Conservation (phyloP, 2,888 invertebrate genomes). For the Metacarcinus magister region DNA sequence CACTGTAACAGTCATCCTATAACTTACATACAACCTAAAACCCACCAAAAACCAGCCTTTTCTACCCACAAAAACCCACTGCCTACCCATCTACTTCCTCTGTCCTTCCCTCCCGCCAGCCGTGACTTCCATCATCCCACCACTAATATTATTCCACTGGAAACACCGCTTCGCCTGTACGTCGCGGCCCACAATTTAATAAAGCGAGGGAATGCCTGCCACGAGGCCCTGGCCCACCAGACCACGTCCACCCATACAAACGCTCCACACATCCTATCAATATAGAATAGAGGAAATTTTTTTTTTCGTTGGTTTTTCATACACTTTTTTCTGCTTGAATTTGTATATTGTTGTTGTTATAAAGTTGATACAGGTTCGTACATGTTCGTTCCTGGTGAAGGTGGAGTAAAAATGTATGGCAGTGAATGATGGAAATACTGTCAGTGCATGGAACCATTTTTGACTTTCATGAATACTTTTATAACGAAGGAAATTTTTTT, state of each 20-base stretch:
- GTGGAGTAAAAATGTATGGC: not conserved
- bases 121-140: not conserved
- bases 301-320: not conserved
- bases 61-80: not conserved
- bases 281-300: not conserved
- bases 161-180: not conserved
- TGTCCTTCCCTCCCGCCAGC: not conserved
- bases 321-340: not conserved
- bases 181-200: conserved; percentile 6
- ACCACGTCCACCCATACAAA: not conserved
- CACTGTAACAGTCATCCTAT: too few species aligned
- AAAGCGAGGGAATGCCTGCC: not conserved
- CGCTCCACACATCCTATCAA: not conserved
- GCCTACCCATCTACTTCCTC: not conserved
- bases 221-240: not conserved
- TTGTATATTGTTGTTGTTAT: not conserved
- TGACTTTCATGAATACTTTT: too few species aligned
- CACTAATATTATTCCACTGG: not conserved
- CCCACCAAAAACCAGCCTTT: not conserved
- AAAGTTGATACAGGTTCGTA: not conserved
- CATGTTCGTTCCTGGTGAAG: not conserved
- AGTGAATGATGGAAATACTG: not conserved
- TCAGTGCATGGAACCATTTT: not conserved
- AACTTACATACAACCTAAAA: not conserved
- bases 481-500: too few species aligned